Evolutionary conservation across 2,797 vertebrate species (phyloP), one percentile per base, ranked within the genome.

Genomic region (Sebastes glaucus): DNA sequence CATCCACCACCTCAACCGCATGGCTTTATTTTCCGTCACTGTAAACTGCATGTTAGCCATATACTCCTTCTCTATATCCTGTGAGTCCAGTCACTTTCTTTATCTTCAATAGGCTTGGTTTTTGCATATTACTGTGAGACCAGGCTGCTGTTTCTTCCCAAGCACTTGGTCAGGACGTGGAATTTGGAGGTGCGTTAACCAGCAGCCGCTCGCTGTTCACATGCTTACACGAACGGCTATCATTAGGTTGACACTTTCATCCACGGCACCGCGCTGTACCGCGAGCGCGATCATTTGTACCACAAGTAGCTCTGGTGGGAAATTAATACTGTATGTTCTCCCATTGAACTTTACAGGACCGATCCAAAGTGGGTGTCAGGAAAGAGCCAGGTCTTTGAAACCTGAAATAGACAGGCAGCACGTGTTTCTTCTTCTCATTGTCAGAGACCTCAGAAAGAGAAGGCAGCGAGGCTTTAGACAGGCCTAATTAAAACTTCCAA

Each of bases 401-500:
- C 16, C 64, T 62, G 77, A 66, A 74, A 81, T 52, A 88, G 84
- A 77, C 76, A 65, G 71, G 63, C 84, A 65, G 82, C 71, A 69
- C 35, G 56, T 78, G 82, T 82, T 53, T 53, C 65, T 57, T 38
- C 71, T 57, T 46, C 82, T 81, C 66, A 70, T 85, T 88, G 90
- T 92, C 88, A 79, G 77, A 77, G 74, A 64, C 23, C 79, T 82
- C 74, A 71, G 77, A 78, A 69, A 73, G 78, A 82, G 78, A 32
- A 88, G 83, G 74, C 87, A 57, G 60, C 8, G 4, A 68, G 73
- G 82, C 77, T 75, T 89, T 59, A 90, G 86, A 92, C 84, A 38
- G 71, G 74, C 74, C 87, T 88, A 90, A 94, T 94, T 92, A 94
- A 92, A 92, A 89, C 82, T 71, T 84, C 73, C 89, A 78, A 59